phyloP scores from a whole-genome alignment of 2,797 vertebrate genomes.

The Cossypha caffra region DNA sequence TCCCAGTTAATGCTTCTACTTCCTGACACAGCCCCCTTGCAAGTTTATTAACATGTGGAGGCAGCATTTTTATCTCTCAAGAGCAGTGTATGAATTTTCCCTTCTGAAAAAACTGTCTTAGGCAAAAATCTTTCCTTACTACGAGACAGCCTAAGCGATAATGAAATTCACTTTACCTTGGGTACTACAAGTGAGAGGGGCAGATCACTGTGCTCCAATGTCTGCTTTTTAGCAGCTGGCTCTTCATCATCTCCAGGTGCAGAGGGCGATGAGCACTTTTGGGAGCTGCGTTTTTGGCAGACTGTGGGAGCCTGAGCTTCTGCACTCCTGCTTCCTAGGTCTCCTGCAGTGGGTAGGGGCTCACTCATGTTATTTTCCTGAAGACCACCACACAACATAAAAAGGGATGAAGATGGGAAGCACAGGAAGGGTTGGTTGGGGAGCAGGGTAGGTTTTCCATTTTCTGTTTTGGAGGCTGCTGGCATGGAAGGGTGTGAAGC shows the following conservation, averaged over 20 bases:
- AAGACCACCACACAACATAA: constrained; percentile 83
- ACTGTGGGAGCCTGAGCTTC: not conserved
- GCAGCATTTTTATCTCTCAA: not conserved
- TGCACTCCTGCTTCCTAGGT: not conserved
- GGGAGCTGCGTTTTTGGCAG: constrained; percentile 64
- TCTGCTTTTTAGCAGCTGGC: constrained; percentile 70
- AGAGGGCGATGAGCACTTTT: not conserved
- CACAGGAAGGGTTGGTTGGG: constrained; percentile 79
- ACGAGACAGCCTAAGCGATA: not conserved
- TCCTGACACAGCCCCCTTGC: not conserved
- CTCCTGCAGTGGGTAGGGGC: not conserved
- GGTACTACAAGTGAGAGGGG: constrained; percentile 74
- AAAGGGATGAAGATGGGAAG: constrained; percentile 85
- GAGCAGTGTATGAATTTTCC: not conserved
- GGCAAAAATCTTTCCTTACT: not conserved
- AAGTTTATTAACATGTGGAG: not conserved
- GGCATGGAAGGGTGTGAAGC: not conserved
- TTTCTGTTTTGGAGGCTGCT: constrained; percentile 27
- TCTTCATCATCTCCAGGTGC: constrained; percentile 14
- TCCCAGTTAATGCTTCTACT: not conserved
- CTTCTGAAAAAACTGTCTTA: not conserved
- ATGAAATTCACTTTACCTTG: constrained; percentile 69
- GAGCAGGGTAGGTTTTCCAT: constrained; percentile 43
- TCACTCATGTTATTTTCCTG: constrained; percentile 32
- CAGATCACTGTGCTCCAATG: constrained; percentile 24